A percentile compares a stretch with the other conserved stretches of the same genome.
These are phyloP conservation scores for Solenodon paradoxus DNA, from an alignment of 2,113 vertebrate species.

Conservation along the genomic window DNA sequence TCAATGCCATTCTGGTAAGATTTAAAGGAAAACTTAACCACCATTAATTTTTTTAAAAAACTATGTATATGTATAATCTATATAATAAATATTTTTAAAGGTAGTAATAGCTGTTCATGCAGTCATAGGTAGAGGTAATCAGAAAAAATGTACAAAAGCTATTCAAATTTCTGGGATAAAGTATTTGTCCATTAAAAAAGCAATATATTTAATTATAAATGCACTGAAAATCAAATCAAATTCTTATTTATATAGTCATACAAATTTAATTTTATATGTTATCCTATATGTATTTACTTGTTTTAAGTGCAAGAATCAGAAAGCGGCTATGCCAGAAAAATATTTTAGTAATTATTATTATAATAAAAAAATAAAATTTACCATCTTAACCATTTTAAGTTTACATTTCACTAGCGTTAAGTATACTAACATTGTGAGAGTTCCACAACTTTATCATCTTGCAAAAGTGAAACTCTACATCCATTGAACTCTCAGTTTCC, in stretches of 20 bases:
- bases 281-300: background rate
- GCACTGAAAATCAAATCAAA: background rate
- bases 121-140: background rate
- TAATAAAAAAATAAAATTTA: too few relatives aligned
- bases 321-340: background rate
- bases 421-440: background rate
- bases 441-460: too few relatives aligned
- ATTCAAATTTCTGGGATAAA: background rate
- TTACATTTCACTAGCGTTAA: background rate
- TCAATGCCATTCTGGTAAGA: background rate
- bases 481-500: background rate
- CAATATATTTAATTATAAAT: too few relatives aligned
- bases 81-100: background rate
- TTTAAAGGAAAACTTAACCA: background rate
- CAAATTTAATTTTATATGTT: background rate
- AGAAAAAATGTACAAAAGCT: background rate
- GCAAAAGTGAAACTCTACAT: too few relatives aligned
- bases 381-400: too few relatives aligned
- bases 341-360: too few relatives aligned
- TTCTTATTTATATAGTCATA: background rate
- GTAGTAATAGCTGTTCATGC: background rate
- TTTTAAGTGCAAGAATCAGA: constrained; percentile 48
- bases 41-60: background rate
- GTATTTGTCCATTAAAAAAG: background rate
- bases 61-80: background rate